Percentiles rank a stretch among this genome's conserved stretches.
These are phyloP conservation scores for Oreohelix idahoensis DNA, from an alignment of 1,140 invertebrate genomes.

Conservation along the genomic window DNA sequence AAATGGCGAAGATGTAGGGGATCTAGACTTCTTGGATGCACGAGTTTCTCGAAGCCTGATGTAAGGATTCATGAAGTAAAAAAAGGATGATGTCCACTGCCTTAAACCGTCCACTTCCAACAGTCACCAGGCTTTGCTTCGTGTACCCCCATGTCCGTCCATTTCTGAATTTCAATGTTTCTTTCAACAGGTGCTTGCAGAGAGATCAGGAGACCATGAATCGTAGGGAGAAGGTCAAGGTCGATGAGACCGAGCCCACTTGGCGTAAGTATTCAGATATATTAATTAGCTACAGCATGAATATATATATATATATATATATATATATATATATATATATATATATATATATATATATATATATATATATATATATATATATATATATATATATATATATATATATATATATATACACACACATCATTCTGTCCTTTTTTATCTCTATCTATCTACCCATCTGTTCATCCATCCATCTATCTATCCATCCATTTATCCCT, in stretches of 20 bases:
- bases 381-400: conserved; percentile 7
- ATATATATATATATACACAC: conserved; percentile 13
- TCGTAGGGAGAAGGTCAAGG: conserved; percentile 9
- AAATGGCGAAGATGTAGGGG: too few species aligned
- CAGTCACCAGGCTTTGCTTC: too few species aligned
- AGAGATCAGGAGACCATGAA: neutral
- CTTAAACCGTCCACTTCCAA: too few species aligned
- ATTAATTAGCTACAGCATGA: too few species aligned
- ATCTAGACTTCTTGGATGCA: too few species aligned
- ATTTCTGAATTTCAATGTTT: too few species aligned
- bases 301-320: conserved; percentile 1
- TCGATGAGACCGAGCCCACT: conserved; percentile 21
- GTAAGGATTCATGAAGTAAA: too few species aligned
- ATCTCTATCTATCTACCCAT: conserved; percentile 21
- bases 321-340: conserved; percentile 8
- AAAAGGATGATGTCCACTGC: too few species aligned
- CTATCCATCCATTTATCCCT: too few species aligned
- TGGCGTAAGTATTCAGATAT: conserved; percentile 16
- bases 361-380: neutral
- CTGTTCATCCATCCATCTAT: conserved; percentile 21
- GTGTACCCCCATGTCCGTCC: too few species aligned
- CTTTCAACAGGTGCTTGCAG: neutral
- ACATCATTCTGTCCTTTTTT: too few species aligned
- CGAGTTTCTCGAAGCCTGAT: too few species aligned
- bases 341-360: conserved; percentile 9